Percentiles rank a stretch among this genome's conserved stretches.
Evolutionary conservation across 2,113 vertebrate species (phyloP).

Genomic region (Charina bottae): DNA sequence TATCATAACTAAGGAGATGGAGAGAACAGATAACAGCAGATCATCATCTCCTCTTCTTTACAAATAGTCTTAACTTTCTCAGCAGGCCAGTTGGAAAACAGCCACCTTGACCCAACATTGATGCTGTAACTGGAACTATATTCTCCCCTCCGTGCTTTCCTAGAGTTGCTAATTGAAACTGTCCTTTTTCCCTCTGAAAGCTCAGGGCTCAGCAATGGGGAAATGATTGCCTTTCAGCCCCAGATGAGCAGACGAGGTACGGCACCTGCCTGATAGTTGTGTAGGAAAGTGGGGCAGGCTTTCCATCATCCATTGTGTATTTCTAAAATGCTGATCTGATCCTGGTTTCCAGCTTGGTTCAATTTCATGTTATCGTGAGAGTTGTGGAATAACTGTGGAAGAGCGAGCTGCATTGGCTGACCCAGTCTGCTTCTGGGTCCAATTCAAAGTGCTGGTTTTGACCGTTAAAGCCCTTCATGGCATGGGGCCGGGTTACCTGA

Average conservation of each 20-base stretch:
- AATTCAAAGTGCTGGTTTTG: too few relatives aligned
- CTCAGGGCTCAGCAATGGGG: background rate
- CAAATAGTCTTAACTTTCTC: too few relatives aligned
- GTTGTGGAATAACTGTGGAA: too few relatives aligned
- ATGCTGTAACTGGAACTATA: background rate
- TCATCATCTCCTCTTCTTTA: background rate
- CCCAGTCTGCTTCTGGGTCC: too few relatives aligned
- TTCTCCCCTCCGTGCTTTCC: too few relatives aligned
- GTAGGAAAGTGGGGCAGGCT: background rate
- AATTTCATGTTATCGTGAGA: too few relatives aligned
- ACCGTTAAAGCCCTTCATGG: too few relatives aligned
- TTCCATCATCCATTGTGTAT: too few relatives aligned
- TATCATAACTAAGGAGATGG: background rate
- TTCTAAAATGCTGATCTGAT: too few relatives aligned
- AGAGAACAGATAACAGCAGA: background rate
- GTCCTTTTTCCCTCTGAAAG: background rate
- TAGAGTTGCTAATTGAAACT: background rate
- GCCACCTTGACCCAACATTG: background rate
- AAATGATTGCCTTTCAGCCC: background rate
- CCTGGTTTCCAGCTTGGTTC: too few relatives aligned
- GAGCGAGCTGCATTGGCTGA: too few relatives aligned
- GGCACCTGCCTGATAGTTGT: background rate
- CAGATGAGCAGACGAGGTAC: background rate
- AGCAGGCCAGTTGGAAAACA: background rate
- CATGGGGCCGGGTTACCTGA: too few relatives aligned